Evolutionary conservation across 2,888 invertebrate genomes (phyloP).

Genomic region (Metacarcinus magister): DNA sequence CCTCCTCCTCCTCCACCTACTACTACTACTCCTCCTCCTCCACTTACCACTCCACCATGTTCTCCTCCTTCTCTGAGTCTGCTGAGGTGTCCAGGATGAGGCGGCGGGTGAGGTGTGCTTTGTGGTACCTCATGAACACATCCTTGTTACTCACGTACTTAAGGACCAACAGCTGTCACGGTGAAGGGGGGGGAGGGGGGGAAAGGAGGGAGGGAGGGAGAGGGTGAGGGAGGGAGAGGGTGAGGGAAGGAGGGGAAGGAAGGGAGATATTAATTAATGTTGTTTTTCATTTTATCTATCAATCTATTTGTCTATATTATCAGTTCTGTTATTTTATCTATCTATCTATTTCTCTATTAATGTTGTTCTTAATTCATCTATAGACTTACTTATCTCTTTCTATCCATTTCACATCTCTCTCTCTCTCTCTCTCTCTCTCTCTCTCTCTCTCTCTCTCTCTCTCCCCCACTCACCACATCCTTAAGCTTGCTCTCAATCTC

Average conservation of each 20-base stretch:
- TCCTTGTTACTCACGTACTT: slow-evolving; percentile 99
- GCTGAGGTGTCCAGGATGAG: slow-evolving; percentile 99
- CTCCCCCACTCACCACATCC: slow-evolving; percentile 89
- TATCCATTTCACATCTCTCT: background rate
- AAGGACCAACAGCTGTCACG: slow-evolving; percentile 90
- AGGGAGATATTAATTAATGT: background rate
- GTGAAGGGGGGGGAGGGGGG: background rate
- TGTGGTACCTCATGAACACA: slow-evolving; percentile 99
- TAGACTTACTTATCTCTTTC: background rate
- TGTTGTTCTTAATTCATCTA: background rate
- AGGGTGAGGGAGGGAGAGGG: background rate
- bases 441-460: background rate
- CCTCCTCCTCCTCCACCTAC: background rate
- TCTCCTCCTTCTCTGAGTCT: slow-evolving; percentile 99
- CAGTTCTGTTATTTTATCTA: background rate
- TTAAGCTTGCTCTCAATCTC: slow-evolving; percentile 96
- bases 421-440: background rate
- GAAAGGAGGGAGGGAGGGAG: too few relatives aligned
- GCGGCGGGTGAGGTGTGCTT: slow-evolving; percentile 97
- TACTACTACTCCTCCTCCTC: background rate
- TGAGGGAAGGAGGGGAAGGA: background rate
- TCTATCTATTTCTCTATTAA: background rate
- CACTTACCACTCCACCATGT: slow-evolving; percentile 97
- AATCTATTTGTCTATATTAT: too few relatives aligned
- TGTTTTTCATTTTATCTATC: background rate